Conservation (phyloP, 1,140 invertebrate species). For the Colletes gigas region DNA sequence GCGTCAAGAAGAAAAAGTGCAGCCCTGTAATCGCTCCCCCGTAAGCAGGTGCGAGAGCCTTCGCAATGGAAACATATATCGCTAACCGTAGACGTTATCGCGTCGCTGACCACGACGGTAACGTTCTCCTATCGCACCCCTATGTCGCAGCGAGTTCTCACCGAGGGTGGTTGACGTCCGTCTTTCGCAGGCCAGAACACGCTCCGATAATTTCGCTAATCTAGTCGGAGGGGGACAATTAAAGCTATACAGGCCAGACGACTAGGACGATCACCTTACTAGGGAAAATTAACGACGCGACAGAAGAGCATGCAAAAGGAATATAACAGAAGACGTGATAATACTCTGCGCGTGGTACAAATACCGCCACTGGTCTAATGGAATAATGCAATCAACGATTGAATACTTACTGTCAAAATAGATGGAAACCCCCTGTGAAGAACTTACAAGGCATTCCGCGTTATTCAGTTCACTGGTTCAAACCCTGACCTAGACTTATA, state of each 20-base stretch:
- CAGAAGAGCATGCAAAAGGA: neutral
- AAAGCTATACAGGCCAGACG: constrained; percentile 2
- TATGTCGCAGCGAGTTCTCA: constrained; percentile 52
- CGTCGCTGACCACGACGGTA: constrained; percentile 34
- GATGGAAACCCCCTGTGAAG: no score
- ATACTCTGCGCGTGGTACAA: neutral
- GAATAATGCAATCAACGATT: no score
- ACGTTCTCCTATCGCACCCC: constrained; percentile 59
- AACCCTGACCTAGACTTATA: no score
- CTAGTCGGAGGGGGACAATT: constrained; percentile 35
- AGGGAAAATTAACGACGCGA: neutral
- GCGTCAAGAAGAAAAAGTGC: constrained; percentile 48
- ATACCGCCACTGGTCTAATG: neutral
- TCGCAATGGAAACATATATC: constrained; percentile 37
- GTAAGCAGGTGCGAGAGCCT: constrained; percentile 48
- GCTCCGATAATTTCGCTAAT: constrained; percentile 43
- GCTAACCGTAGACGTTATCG: constrained; percentile 45
- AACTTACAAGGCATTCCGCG: no score
- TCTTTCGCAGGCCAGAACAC: constrained; percentile 48
- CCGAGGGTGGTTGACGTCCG: constrained; percentile 49
- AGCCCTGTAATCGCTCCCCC: constrained; percentile 31
- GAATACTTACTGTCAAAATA: no score
- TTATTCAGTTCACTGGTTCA: no score
- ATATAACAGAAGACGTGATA: neutral
- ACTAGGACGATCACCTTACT: neutral